A percentile compares a stretch with the other conserved stretches of the same genome.
Evolutionary conservation across 2,888 invertebrate genomes (phyloP).

Genomic region (Icerya purchasi): DNA sequence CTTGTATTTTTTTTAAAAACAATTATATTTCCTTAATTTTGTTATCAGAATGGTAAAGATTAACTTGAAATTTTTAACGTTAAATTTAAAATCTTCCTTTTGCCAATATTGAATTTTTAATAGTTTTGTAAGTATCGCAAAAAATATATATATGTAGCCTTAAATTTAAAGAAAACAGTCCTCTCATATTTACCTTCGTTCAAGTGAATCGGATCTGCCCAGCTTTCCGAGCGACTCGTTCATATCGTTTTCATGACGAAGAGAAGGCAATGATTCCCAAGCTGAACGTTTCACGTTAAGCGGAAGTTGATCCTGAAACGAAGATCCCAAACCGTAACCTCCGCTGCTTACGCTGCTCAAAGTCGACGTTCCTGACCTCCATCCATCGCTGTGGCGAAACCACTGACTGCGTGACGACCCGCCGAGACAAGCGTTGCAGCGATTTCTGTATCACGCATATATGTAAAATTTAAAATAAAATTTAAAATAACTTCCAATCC

Average conservation of each 20-base stretch:
- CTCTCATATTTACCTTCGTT: constrained; percentile 49
- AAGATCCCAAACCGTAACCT: constrained; percentile 27
- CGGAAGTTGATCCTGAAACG: constrained; percentile 22
- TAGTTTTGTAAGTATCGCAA: too few relatives aligned
- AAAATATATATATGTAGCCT: too few relatives aligned
- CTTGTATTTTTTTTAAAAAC: too few relatives aligned
- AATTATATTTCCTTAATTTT: too few relatives aligned
- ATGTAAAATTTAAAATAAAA: too few relatives aligned
- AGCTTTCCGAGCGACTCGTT: constrained; percentile 57
- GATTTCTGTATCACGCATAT: too few relatives aligned
- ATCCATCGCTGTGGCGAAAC: constrained; percentile 76
- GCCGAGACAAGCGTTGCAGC: constrained; percentile 73
- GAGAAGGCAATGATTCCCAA: constrained; percentile 69
- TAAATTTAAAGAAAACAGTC: too few relatives aligned
- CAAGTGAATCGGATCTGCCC: constrained; percentile 64
- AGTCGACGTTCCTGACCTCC: constrained; percentile 54
- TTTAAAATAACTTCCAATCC: too few relatives aligned
- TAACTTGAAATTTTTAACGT: too few relatives aligned
- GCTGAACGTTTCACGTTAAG: constrained; percentile 48
- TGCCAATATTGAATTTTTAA: too few relatives aligned
- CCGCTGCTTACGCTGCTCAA: constrained; percentile 31
- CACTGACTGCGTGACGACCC: constrained; percentile 71
- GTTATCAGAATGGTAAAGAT: too few relatives aligned
- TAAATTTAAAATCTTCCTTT: too few relatives aligned
- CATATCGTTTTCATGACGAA: constrained; percentile 64